Percentiles rank a stretch among this genome's conserved stretches.
Conservation (phyloP, 1,140 invertebrate genomes). For the Drosophila subobscura region DNA sequence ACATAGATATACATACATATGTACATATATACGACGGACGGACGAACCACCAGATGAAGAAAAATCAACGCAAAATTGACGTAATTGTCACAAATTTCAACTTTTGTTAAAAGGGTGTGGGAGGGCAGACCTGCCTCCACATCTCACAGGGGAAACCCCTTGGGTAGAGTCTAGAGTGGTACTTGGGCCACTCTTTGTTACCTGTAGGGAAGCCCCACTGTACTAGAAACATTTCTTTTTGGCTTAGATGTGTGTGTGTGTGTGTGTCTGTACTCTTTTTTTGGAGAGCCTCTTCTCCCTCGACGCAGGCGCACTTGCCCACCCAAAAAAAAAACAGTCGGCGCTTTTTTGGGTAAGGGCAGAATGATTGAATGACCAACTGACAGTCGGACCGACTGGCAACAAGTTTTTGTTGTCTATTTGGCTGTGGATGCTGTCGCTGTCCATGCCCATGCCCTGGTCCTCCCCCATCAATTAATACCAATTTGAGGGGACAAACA, state of each 20-base stretch:
- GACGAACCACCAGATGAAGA: conserved; percentile 33
- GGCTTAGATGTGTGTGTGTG: not conserved
- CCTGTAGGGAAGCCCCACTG: conserved; percentile 20
- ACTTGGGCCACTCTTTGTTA: not conserved
- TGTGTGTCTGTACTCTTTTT: conserved; percentile 5
- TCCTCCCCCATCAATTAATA: conserved; percentile 71
- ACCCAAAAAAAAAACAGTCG: conserved; percentile 40
- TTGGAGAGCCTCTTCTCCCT: conserved; percentile 5
- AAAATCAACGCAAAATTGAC: conserved; percentile 77
- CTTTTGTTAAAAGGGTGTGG: conserved; percentile 33
- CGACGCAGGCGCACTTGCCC: conserved; percentile 58
- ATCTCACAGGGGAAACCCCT: conserved; percentile 6
- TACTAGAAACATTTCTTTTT: conserved; percentile 5
- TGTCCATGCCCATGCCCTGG: conserved; percentile 32
- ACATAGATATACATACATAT: conserved; percentile 17
- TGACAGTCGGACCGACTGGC: conserved; percentile 55
- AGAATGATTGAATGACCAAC: conserved; percentile 51
- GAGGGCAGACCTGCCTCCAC: conserved; percentile 11
- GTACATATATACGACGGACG: not conserved
- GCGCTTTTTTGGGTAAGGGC: conserved; percentile 35
- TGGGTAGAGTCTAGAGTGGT: not conserved
- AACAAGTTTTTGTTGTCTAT: conserved; percentile 53
- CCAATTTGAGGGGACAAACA: conserved; percentile 36
- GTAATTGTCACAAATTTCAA: conserved; percentile 76
- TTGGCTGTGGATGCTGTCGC: conserved; percentile 14